These are phyloP conservation scores for Miichthys miiuy DNA, from an alignment of 2,797 vertebrate species.

Conservation along the genomic window DNA sequence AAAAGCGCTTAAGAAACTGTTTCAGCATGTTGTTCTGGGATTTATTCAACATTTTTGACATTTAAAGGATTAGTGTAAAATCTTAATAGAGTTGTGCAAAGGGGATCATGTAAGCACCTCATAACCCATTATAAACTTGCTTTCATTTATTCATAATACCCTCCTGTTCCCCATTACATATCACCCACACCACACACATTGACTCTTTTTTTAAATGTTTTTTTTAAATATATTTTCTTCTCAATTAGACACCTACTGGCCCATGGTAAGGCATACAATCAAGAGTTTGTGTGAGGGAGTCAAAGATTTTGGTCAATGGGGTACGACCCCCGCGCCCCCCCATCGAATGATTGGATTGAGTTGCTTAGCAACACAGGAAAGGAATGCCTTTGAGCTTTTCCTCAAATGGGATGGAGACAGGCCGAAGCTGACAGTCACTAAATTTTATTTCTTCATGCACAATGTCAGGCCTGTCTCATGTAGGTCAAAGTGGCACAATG, in stretches of 20 bases:
- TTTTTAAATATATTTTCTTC: not conserved
- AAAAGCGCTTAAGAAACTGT: not conserved
- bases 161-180: too few relatives aligned
- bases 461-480: slow-evolving; percentile 20
- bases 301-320: slow-evolving; percentile 41
- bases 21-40: not conserved
- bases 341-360: slow-evolving; percentile 36
- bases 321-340: slow-evolving; percentile 8
- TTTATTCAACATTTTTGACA: not conserved
- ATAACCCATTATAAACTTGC: not conserved
- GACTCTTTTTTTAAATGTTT: too few relatives aligned
- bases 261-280: not conserved
- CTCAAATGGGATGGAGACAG: slow-evolving; percentile 28
- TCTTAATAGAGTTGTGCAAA: not conserved
- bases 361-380: slow-evolving; percentile 55
- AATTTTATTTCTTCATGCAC: slow-evolving; percentile 30
- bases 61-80: not conserved
- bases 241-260: not conserved
- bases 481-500: slow-evolving; percentile 40
- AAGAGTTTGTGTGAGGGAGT: not conserved
- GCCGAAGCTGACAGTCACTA: slow-evolving; percentile 22
- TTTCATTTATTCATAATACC: not conserved
- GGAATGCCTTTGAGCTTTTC: slow-evolving; percentile 67
- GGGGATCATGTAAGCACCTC: not conserved
- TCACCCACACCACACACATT: too few relatives aligned